Base-by-base conservation (phyloP, 2,797 vertebrate genomes). In the Enteromius anoplus region DNA sequence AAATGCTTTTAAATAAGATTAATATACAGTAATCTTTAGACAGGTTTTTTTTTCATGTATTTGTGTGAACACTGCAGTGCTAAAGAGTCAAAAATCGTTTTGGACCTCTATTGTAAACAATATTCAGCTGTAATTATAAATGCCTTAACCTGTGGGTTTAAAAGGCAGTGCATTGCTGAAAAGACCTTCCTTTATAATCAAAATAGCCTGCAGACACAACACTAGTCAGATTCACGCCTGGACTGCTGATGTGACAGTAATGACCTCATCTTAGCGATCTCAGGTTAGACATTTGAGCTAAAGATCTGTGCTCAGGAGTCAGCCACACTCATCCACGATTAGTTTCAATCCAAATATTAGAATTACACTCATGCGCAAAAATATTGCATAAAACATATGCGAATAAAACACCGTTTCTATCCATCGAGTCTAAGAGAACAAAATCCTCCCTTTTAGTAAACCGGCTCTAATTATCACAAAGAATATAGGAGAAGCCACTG, bases 231-330 rank as follows among this genome's bases (percentile, higher is more conserved):
- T 78, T 78, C 26, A 83, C 75, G 66, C 26, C 42, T 66, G 75
- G 72, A 26, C 82, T 47, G 75, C 53, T 65, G 75, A 68, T 53
- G 7, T 49, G 75, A 69, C 68, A 84, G 75, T 78, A 84, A 84
- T 84, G 82, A 72, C 68, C 82, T 78, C 75, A 72, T 84, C 64
- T 72, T 60, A 60, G 70, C 82, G 47, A 84, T 84, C 53, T 84
- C 69, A 70, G 51, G 55, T 62, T 37, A 58, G 75, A 69, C 75
- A 45, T 71, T 78, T 84, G 75, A 84, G 60, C 66, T 14, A 2
- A 26, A 69, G 47, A 80, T 80, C 64, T 14, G 8, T 0, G 70
- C 45, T 72, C 42, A 60, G 49, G 32, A 26, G 51, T 49, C 71
- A 55, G 26, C 11, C 29, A 10, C 62, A 78, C 77, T 53, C 21